Evolutionary conservation across 2,113 vertebrate species (phyloP).

Genomic region (Cinclus cinclus): DNA sequence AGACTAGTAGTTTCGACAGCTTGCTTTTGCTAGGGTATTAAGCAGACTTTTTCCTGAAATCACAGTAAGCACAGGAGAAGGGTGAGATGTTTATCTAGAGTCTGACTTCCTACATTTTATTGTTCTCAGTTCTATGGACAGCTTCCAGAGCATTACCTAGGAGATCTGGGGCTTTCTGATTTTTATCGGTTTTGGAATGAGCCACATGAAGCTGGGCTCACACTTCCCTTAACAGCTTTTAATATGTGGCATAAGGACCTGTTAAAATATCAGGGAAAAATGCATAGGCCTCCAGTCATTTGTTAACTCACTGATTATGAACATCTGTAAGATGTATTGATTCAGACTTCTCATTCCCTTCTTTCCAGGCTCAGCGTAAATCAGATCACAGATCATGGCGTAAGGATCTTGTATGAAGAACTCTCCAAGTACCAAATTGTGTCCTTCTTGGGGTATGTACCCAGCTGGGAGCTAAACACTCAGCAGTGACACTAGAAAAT

Average conservation of each 20-base stretch:
- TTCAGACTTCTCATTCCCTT: neutral
- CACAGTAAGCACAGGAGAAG: neutral
- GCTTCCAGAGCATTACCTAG: neutral
- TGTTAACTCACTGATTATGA: neutral
- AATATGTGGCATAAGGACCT: neutral
- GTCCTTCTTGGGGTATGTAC: slow-evolving; percentile 84
- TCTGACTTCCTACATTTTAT: neutral
- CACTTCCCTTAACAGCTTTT: neutral
- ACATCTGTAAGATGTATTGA: neutral
- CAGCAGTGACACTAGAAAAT: neutral
- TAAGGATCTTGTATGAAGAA: slow-evolving; percentile 87
- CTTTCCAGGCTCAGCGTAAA: slow-evolving; percentile 88
- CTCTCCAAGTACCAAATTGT: slow-evolving; percentile 87
- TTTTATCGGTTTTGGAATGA: neutral
- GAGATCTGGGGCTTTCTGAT: neutral
- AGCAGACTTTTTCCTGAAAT: neutral
- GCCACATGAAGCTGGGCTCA: neutral
- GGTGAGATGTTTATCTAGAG: neutral
- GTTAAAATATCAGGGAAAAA: neutral
- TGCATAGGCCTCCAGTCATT: neutral
- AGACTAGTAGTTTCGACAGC: neutral
- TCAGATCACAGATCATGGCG: slow-evolving; percentile 86
- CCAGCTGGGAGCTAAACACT: neutral
- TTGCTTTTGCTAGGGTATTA: neutral
- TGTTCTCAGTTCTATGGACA: neutral